Evolutionary conservation across 2,888 invertebrate genomes (phyloP), one percentile per base, ranked within the genome.

Genomic region (Antheraea yamamai): DNA sequence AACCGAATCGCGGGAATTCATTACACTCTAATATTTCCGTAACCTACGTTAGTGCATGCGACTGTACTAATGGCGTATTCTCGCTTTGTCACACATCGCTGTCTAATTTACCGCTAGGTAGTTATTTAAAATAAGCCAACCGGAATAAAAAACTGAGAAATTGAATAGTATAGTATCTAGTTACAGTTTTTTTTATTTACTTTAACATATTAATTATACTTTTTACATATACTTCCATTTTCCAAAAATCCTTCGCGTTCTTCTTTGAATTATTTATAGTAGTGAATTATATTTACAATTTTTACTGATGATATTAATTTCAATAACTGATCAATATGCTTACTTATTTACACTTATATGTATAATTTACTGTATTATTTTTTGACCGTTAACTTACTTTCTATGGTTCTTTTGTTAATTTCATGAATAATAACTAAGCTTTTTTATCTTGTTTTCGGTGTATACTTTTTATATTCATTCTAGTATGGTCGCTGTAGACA

Each of bases 1-100:
- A 85, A 83, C 81, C 85, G 86, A 85, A 85, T 87, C 85, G 88
- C 87, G 81, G 83, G 85, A 85, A 81, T 80, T 75, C 85, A 82
- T 30, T 61, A 23, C 14, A 85, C 87, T 86, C 83, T 88, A 86
- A 84, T 86, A 88, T 89, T 89, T 88, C 87, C 88, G 88, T 88
- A 90, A 90, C 87, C 83, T 79, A 84, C 84, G 85, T 85, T 76
- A 76, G 75, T 84, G 84, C 87, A 87, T 87, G 87, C 86, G 84
- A 88, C 87, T 86, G 83, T 86, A 82, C 86, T 84, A 88, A 88
- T 89, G 87, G 84, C 81, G 80, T 83, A 84, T 85, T 70, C 70
- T 39, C 35, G 39, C 78, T 79, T 79, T 78, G 79, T 78, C 80
- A 76, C 35, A 70, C 70, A 39, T 35, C 39, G 70, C 35, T n/a